These are phyloP conservation scores for Rhagoletis zephyria DNA, from an alignment of 1,140 invertebrate species.

Conservation along the genomic window DNA sequence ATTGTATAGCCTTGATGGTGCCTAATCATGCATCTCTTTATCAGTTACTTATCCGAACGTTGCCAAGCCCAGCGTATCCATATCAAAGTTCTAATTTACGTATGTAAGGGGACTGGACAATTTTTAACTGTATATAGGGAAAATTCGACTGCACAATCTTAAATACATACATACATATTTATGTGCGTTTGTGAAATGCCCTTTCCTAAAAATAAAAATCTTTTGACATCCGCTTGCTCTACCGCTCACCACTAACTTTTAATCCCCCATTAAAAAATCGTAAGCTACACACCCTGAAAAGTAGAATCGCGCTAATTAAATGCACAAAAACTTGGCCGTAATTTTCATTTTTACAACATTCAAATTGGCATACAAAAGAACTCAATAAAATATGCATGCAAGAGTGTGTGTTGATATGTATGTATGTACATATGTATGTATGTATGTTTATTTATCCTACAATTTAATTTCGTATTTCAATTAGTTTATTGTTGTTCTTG, in stretches of 20 bases:
- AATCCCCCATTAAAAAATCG: not conserved
- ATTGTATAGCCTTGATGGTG: too few relatives aligned
- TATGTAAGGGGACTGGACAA: too few relatives aligned
- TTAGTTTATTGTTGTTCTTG: not conserved
- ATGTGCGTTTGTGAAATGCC: not conserved
- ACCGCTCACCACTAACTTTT: not conserved
- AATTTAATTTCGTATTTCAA: conserved; percentile 40
- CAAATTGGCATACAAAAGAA: conserved; percentile 45
- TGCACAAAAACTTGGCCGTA: not conserved
- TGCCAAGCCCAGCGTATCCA: too few relatives aligned
- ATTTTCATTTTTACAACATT: not conserved
- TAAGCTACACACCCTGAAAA: not conserved
- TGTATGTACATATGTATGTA: not conserved
- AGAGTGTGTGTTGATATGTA: not conserved
- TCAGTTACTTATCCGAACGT: too few relatives aligned
- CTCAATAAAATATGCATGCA: not conserved
- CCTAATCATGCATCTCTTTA: too few relatives aligned
- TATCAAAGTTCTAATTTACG: too few relatives aligned
- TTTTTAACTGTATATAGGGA: too few relatives aligned
- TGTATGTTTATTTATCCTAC: not conserved
- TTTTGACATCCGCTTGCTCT: not conserved
- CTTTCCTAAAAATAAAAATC: not conserved
- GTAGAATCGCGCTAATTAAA: not conserved
- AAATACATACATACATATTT: not conserved
- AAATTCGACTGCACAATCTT: too few relatives aligned